A percentile compares a stretch with the other conserved stretches of the same genome.
These are phyloP conservation scores for Tricholaema leucomelas DNA, from an alignment of 2,113 vertebrate species.

Conservation along the genomic window DNA sequence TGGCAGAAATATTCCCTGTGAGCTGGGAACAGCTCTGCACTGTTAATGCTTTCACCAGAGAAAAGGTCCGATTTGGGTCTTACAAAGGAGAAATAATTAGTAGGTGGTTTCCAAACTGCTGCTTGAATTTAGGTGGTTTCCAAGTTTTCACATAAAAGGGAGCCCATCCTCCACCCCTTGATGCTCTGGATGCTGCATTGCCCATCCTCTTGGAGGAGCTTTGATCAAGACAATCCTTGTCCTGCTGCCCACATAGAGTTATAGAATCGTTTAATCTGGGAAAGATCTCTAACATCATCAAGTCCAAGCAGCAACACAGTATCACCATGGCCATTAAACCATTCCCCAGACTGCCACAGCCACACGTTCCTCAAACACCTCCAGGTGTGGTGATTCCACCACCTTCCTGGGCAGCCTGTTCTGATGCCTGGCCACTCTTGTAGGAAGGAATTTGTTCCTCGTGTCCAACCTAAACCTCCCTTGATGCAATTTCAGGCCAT, in stretches of 20 bases:
- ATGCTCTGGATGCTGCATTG: accelerated
- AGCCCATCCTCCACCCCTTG: background rate
- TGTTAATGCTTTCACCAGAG: background rate
- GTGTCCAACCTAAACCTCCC: too few relatives aligned
- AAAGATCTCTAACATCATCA: too few relatives aligned
- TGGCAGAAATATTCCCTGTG: background rate
- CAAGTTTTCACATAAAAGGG: background rate
- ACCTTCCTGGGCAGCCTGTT: too few relatives aligned
- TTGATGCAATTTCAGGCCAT: too few relatives aligned
- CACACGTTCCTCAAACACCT: too few relatives aligned
- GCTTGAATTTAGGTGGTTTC: background rate
- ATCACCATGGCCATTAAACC: too few relatives aligned
- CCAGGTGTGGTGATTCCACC: too few relatives aligned
- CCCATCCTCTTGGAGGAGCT: background rate
- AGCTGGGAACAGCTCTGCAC: background rate
- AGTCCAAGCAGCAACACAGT: too few relatives aligned
- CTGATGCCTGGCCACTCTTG: too few relatives aligned
- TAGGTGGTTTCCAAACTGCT: background rate
- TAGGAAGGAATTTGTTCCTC: too few relatives aligned
- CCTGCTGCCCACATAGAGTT: background rate
- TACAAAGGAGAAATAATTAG: background rate
- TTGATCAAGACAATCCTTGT: background rate
- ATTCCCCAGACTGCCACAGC: too few relatives aligned
- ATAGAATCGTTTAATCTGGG: too few relatives aligned
- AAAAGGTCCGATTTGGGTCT: background rate